phyloP scores from a whole-genome alignment of 2,888 invertebrate species.

The Apoderus coryli region DNA sequence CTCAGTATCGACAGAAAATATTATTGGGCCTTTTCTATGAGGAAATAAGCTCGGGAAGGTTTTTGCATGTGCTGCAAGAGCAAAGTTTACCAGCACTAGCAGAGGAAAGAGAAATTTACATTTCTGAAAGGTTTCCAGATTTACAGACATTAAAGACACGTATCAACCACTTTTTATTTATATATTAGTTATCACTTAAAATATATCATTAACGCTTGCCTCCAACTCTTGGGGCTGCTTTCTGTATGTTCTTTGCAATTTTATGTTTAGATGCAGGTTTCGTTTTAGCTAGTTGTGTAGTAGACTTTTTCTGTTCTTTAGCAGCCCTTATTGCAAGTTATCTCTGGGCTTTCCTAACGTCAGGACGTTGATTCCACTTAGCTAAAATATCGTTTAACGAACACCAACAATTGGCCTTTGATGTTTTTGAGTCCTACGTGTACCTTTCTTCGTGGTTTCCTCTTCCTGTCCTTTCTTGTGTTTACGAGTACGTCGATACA shows the following conservation, averaged over 20 bases:
- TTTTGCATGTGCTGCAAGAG: no score
- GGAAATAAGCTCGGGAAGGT: no score
- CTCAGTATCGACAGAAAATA: no score
- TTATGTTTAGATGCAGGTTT: conserved; percentile 75
- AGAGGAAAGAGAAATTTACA: no score
- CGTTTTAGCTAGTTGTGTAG: no score
- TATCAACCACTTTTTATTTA: no score
- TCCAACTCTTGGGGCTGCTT: conserved; percentile 87
- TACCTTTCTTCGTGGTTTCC: conserved; percentile 88
- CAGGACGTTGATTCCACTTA: conserved; percentile 97
- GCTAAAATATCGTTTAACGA: conserved; percentile 96
- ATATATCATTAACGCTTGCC: conserved; percentile 99
- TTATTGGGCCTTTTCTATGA: no score
- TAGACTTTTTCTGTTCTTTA: conserved; percentile 91
- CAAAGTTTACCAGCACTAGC: no score
- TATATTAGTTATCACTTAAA: no score
- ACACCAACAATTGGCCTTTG: conserved; percentile 95
- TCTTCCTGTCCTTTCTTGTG: conserved; percentile 99
- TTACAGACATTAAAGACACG: no score
- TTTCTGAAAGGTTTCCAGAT: no score
- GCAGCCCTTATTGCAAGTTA: conserved; percentile 97
- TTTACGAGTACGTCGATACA: conserved; percentile 98
- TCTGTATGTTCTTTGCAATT: conserved; percentile 75
- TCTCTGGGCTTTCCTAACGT: conserved; percentile 95
- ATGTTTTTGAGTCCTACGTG: conserved; percentile 89